phyloP scores from a whole-genome alignment of 2,888 invertebrate species.

The Meteorus cinctellus region DNA sequence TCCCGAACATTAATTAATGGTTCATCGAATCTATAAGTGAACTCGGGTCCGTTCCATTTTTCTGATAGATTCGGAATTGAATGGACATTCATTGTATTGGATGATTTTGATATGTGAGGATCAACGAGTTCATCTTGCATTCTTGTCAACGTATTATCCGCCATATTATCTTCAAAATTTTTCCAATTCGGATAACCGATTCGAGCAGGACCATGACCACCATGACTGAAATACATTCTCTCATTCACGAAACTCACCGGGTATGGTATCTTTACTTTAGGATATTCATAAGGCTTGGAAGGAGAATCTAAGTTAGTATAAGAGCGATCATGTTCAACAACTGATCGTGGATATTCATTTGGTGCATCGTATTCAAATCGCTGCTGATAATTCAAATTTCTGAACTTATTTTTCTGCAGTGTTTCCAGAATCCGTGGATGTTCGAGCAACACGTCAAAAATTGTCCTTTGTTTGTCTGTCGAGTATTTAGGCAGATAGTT shows the following conservation, averaged over 20 bases:
- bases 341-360: conserved; percentile 41
- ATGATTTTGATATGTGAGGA: background rate
- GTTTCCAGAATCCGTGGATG: conserved; percentile 54
- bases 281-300: conserved; percentile 13
- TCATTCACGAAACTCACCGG: conserved; percentile 36
- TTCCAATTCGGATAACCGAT: conserved; percentile 15
- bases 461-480: conserved; percentile 53
- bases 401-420: conserved; percentile 52
- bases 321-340: conserved; percentile 30
- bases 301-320: conserved; percentile 36
- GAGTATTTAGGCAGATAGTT: conserved; percentile 51
- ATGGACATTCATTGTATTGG: conserved; percentile 1
- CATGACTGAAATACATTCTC: conserved; percentile 38
- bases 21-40: conserved; percentile 64
- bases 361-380: conserved; percentile 45
- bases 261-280: conserved; percentile 38
- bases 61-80: conserved; percentile 24
- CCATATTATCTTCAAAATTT: conserved; percentile 29
- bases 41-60: conserved; percentile 54
- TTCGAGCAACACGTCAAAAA: conserved; percentile 52
- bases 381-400: conserved; percentile 47
- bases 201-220: conserved; percentile 12
- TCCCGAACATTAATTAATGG: conserved; percentile 52
- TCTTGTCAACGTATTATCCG: conserved; percentile 32
- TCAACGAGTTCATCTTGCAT: conserved; percentile 36